Conservation (phyloP, 1,140 invertebrate genomes). For the Drosophila elegans region DNA sequence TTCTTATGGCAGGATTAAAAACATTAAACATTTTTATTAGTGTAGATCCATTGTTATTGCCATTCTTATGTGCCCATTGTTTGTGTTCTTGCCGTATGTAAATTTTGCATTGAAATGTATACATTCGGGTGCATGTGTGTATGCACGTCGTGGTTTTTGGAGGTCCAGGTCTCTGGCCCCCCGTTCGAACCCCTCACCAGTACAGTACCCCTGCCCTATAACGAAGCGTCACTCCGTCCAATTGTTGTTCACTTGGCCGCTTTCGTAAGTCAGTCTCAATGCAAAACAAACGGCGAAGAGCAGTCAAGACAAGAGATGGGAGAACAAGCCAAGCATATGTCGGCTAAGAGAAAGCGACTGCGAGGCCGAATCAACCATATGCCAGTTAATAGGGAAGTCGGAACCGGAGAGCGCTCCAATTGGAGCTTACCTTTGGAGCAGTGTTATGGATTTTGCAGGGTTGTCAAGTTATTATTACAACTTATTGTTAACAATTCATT, state of each 20-base stretch:
- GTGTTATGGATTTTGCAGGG: slow-evolving; percentile 9
- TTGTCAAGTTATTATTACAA: slow-evolving; percentile 5
- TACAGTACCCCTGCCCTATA: background rate
- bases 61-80: slow-evolving; percentile 43
- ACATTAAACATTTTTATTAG: background rate
- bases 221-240: slow-evolving; percentile 20
- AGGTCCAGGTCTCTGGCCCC: slow-evolving; percentile 54
- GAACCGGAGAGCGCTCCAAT: slow-evolving; percentile 16
- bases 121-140: slow-evolving; percentile 20
- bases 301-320: slow-evolving; percentile 1
- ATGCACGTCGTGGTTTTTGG: slow-evolving; percentile 50
- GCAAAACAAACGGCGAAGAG: slow-evolving; percentile 52
- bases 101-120: slow-evolving; percentile 69
- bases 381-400: slow-evolving; percentile 18
- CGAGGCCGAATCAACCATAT: slow-evolving; percentile 9
- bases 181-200: background rate
- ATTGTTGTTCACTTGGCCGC: slow-evolving; percentile 70
- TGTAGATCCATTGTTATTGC: slow-evolving; percentile 53
- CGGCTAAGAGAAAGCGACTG: slow-evolving; percentile 47
- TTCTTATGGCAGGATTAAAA: background rate
- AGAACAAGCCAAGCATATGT: slow-evolving; percentile 31
- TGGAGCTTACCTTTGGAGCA: slow-evolving; percentile 24
- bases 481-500: too few species aligned
- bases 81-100: slow-evolving; percentile 59
- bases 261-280: slow-evolving; percentile 70